phyloP scores from a whole-genome alignment of 2,888 invertebrate species.

The Pediacus dermestoides region DNA sequence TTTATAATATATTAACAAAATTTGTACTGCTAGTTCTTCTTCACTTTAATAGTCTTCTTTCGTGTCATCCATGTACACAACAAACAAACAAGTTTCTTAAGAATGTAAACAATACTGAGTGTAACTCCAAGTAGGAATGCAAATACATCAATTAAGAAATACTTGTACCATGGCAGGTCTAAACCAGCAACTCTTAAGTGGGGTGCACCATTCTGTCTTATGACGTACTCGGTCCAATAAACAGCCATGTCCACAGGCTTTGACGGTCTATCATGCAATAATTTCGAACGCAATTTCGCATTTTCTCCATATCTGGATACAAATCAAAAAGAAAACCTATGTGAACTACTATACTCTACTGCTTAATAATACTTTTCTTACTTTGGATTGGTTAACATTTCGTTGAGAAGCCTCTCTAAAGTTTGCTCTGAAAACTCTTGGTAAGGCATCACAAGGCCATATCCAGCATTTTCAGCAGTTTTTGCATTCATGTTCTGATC shows the following conservation, averaged over 20 bases:
- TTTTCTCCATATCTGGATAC: slow-evolving; percentile 22
- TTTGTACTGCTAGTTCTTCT: too few relatives aligned
- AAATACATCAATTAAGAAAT: slow-evolving; percentile 24
- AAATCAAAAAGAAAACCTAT: too few relatives aligned
- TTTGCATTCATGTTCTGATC: slow-evolving; percentile 25
- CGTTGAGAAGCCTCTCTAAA: slow-evolving; percentile 20
- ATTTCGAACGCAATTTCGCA: slow-evolving; percentile 20
- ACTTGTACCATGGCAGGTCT: slow-evolving; percentile 30
- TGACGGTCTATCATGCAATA: slow-evolving; percentile 26
- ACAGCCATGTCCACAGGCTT: slow-evolving; percentile 26
- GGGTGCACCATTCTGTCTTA: slow-evolving; percentile 28
- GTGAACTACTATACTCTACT: too few relatives aligned
- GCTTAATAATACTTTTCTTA: too few relatives aligned
- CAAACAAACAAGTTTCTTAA: slow-evolving; percentile 8
- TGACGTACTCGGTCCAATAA: slow-evolving; percentile 32
- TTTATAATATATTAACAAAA: too few relatives aligned
- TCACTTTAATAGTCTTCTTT: too few relatives aligned
- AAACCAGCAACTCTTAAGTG: slow-evolving; percentile 28
- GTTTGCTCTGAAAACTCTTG: slow-evolving; percentile 22
- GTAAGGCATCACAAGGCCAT: slow-evolving; percentile 21
- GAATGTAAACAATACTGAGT: too few relatives aligned
- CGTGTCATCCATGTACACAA: too few relatives aligned
- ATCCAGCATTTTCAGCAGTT: slow-evolving; percentile 20
- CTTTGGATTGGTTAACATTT: slow-evolving; percentile 28
- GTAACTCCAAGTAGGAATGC: too few relatives aligned